A percentile compares a stretch with the other conserved stretches of the same genome.
Evolutionary conservation across 2,113 vertebrate species (phyloP).

Genomic region (Amphiprion percula): DNA sequence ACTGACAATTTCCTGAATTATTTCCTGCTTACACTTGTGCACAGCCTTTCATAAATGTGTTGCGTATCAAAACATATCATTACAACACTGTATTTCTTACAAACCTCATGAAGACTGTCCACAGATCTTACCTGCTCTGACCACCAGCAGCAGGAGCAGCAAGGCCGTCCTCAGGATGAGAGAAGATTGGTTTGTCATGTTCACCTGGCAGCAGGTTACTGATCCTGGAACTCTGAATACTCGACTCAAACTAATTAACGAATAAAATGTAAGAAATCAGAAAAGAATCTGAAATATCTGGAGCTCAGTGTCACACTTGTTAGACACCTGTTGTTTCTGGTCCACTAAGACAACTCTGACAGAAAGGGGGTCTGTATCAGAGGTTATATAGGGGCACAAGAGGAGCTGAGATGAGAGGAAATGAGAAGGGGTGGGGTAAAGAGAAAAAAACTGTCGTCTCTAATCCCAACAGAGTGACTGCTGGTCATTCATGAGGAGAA

Average conservation of each 20-base stretch:
- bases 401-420: slow-evolving; percentile 54
- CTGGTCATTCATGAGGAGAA: slow-evolving; percentile 35
- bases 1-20: slow-evolving; percentile 5
- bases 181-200: slow-evolving; percentile 44
- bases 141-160: slow-evolving; percentile 39
- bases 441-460: slow-evolving; percentile 14
- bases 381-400: slow-evolving; percentile 70
- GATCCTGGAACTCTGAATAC: background rate
- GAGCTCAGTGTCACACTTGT: background rate
- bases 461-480: slow-evolving; percentile 11
- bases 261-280: background rate
- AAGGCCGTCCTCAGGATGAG: slow-evolving; percentile 29
- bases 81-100: background rate
- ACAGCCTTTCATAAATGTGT: background rate
- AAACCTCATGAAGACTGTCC: background rate
- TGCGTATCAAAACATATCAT: background rate
- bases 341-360: background rate
- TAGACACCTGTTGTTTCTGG: slow-evolving; percentile 21
- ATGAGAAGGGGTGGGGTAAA: slow-evolving; percentile 25
- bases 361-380: slow-evolving; percentile 33
- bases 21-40: background rate
- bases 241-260: background rate
- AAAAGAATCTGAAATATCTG: background rate
- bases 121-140: slow-evolving; percentile 65
- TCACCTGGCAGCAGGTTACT: slow-evolving; percentile 13